Evolutionary conservation across 2,888 invertebrate species (phyloP), one percentile per base, ranked within the genome.

Genomic region (Venusia cambrica): DNA sequence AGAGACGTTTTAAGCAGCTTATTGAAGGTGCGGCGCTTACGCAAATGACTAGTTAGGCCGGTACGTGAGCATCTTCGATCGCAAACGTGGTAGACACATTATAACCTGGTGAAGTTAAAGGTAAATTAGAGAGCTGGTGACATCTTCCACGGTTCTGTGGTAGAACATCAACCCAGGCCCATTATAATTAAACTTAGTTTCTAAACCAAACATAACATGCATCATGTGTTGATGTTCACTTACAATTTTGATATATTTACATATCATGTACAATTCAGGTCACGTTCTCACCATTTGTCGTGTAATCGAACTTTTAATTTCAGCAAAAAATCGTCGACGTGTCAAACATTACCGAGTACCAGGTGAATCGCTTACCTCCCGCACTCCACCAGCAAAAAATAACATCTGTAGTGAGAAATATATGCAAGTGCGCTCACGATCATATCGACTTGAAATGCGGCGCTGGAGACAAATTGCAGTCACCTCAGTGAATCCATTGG

Each of bases 381-480:
- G 71, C 63, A 65, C 49, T 50, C 56, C 49, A 54, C 51, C 51
- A 52, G 63, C 69, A 79, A 80, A 80, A 84, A 75, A 61, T 59
- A 60, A 73, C 79, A 79, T 77, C 72, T 76, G 79, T 72, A 52
- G 62, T 68, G 67, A n/a, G n/a, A 72, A 75, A 76, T 73, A 66
- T 71, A 75, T 73, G 73, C 76, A 78, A 72, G 71, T 68, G 66
- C 65, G 72, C 71, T 74, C 69, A 76, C 72, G 84, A 84, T 84
- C 73, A 84, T 85, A 83, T 84, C 83, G 77, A 72, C 72, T 75
- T 75, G 75, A 74, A 73, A 73, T 70, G 74, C 70, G 76, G 79
- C 78, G 72, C 58, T 45, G 48, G 62, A 74, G 83, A 84, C 85
- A 85, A 85, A 85, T 85, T 84, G 83, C 72, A 73, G 59, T 78